Evolutionary conservation across 2,113 vertebrate species (phyloP).

Genomic region (Oplegnathus fasciatus): DNA sequence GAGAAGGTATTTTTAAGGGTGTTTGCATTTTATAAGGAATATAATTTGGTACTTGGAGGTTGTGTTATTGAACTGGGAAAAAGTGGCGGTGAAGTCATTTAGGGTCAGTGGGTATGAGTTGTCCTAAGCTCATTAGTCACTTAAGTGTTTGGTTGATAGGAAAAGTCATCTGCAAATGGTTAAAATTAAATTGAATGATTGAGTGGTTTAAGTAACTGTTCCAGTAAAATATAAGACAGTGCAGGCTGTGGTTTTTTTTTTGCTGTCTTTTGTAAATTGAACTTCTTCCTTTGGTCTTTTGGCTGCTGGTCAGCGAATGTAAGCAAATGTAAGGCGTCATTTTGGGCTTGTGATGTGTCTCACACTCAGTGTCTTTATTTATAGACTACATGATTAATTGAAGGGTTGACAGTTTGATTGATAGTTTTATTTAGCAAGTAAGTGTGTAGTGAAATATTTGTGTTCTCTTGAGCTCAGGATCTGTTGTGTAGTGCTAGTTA

Average conservation of each 20-base stretch:
- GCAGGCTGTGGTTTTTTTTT: not conserved
- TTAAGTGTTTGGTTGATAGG: not conserved
- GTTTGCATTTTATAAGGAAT: not conserved
- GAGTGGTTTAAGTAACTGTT: not conserved
- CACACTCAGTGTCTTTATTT: not conserved
- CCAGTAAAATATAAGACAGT: not conserved
- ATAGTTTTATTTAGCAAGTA: not conserved
- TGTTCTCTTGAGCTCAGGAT: not conserved
- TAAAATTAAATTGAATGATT: not conserved
- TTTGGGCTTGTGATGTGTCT: not conserved
- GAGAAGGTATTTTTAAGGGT: not conserved
- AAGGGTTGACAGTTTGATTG: not conserved
- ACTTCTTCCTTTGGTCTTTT: not conserved
- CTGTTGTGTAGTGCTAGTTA: not conserved
- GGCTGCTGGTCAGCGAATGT: not conserved
- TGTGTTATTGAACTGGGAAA: not conserved
- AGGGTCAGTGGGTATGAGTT: not conserved
- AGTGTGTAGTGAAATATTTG: not conserved
- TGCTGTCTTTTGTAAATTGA: not conserved
- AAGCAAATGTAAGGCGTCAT: not conserved
- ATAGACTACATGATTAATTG: not conserved
- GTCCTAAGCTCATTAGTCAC: constrained; percentile 2
- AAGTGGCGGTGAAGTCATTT: not conserved
- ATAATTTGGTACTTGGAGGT: not conserved
- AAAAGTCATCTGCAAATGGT: not conserved